Conservation (phyloP, 2,888 invertebrate species). For the Drosophila anomelani region DNA sequence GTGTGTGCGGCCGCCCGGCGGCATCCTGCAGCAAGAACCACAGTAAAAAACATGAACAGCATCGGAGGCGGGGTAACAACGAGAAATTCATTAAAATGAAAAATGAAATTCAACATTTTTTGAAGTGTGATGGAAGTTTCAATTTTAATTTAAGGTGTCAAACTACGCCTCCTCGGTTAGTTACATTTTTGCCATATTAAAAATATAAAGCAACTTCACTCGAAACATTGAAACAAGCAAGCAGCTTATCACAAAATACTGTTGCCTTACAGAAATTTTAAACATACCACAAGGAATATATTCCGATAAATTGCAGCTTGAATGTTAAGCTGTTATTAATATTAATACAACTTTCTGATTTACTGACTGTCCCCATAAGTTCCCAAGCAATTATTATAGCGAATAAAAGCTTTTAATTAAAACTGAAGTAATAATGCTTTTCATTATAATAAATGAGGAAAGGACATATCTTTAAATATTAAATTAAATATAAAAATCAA, state of each 20-base stretch:
- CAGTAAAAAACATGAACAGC: slow-evolving; percentile 41
- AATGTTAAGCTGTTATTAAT: background rate
- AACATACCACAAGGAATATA: background rate
- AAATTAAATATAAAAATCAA: background rate
- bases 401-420: background rate
- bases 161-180: slow-evolving; percentile 17
- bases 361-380: background rate
- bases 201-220: slow-evolving; percentile 43
- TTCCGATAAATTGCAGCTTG: background rate
- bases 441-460: background rate
- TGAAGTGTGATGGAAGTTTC: slow-evolving; percentile 57
- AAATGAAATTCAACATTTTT: slow-evolving; percentile 78
- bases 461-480: background rate
- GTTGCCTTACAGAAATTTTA: background rate
- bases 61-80: slow-evolving; percentile 50
- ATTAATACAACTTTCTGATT: background rate
- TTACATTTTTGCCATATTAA: slow-evolving; percentile 65
- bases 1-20: slow-evolving; percentile 61
- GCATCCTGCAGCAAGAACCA: slow-evolving; percentile 58
- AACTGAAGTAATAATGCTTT: background rate
- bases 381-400: background rate
- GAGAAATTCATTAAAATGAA: slow-evolving; percentile 80
- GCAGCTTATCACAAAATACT: background rate
- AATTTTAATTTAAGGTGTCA: slow-evolving; percentile 9
- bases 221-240: slow-evolving; percentile 62